phyloP scores from a whole-genome alignment of 1,140 invertebrate species.

The Heliconius himera region DNA sequence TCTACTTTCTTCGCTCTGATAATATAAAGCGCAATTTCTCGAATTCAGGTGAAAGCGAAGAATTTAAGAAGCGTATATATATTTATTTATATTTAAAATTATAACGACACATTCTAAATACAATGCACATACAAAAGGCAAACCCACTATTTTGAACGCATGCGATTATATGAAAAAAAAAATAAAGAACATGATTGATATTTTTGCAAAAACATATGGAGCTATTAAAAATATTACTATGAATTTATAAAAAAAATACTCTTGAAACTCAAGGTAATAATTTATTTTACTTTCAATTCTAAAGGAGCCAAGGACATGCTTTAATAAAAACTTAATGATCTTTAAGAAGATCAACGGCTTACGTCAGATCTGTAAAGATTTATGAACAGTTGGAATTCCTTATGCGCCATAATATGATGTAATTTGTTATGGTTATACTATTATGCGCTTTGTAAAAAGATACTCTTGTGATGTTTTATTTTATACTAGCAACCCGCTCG shows the following conservation, averaged over 20 bases:
- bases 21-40: too few relatives aligned
- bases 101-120: too few relatives aligned
- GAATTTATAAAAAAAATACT: neutral
- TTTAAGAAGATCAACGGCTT: conserved; percentile 19
- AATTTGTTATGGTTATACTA: neutral
- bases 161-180: too few relatives aligned
- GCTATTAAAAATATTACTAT: neutral
- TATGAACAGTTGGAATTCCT: conserved; percentile 26
- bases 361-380: conserved; percentile 20
- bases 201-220: neutral
- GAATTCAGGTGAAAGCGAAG: too few relatives aligned
- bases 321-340: conserved; percentile 23
- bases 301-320: neutral
- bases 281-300: neutral
- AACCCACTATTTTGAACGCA: too few relatives aligned
- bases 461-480: neutral
- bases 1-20: too few relatives aligned
- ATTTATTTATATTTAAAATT: too few relatives aligned
- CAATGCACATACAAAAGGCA: neutral
- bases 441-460: neutral
- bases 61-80: too few relatives aligned
- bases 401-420: conserved; percentile 12
- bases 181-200: too few relatives aligned
- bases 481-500: too few relatives aligned
- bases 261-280: neutral